Base-by-base conservation (phyloP, 2,113 vertebrate genomes). In the Symphodus melops region DNA sequence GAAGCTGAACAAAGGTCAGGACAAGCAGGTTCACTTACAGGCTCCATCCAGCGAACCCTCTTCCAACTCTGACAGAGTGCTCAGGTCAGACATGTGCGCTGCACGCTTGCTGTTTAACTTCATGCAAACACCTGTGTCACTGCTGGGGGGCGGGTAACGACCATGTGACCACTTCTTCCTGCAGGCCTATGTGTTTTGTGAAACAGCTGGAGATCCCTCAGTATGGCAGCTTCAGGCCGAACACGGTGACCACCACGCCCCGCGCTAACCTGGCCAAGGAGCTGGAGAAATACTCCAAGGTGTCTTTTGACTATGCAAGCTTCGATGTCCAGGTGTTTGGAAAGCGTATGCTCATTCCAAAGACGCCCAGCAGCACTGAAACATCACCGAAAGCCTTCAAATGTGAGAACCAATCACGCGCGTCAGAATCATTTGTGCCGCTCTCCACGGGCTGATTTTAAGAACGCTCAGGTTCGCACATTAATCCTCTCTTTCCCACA, bases 261-360 rank as follows among this genome's bases (percentile, higher is more conserved):
- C 93, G 98, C 70, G 97, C 97, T 72, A 99, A 97, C 95, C 93
- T 99, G 94, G 98, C 98, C 87, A 99, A 98, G 95, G 98, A 99
- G 93, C 94, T 99, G 91, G 98, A 99, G 94, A 99, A 99, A 79
- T 98, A 99, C 95, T 99, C 98, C 93, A 99, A 99, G 95, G 97
- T 98, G 92, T 98, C 97, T 84, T 99, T 99, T 81, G 98, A 99
- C 96, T 99, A 99, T 96, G 97, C 98, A 95, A 99, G 96, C 96
- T 99, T 99, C 86, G 98, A 99, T 79, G 98, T 98, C 93, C 98
- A 99, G 95, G 98, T 99, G 94, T 99, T 99, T 94, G 98, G 98
- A 93, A 99, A 99, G 93, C 96, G 97, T 68, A 96, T 97, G 96
- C 96, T 99, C 87, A 96, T 97, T 90, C 97, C 98, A 94, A 99